Percentiles rank a stretch among this genome's conserved stretches.
Evolutionary conservation across 2,797 vertebrate genomes (phyloP).

Genomic region (Chelonia mydas): DNA sequence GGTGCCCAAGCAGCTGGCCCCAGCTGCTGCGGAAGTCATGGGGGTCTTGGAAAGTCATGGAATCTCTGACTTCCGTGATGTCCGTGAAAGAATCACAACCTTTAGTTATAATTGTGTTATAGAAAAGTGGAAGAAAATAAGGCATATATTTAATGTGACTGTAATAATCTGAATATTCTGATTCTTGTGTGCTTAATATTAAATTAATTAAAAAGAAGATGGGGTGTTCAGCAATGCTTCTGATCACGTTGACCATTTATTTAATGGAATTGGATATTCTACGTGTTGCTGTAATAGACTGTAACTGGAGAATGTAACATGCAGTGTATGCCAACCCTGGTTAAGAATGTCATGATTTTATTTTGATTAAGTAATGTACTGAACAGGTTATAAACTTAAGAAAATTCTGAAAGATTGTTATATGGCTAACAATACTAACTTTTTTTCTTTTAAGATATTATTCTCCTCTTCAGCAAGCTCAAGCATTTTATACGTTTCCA

Average conservation of each 20-base stretch:
- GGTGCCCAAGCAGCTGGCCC: too few relatives aligned
- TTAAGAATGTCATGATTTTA: neutral
- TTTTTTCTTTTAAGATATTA: conserved; percentile 74
- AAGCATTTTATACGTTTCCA: conserved; percentile 76
- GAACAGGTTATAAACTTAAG: neutral
- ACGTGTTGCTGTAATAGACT: neutral
- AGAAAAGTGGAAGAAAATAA: neutral
- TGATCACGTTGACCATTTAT: neutral
- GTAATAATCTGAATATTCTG: neutral
- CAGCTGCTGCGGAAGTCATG: too few relatives aligned
- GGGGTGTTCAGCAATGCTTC: neutral
- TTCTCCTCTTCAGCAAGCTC: conserved; percentile 76
- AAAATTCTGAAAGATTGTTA: too few relatives aligned
- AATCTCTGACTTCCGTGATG: too few relatives aligned
- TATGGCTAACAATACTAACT: neutral
- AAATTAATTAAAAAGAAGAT: neutral
- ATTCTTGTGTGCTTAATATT: neutral
- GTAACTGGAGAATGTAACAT: rapidly evolving
- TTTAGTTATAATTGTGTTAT: neutral
- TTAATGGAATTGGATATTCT: neutral
- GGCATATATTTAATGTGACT: neutral
- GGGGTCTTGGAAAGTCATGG: too few relatives aligned
- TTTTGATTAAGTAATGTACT: neutral
- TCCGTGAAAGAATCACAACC: too few relatives aligned
- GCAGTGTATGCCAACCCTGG: neutral